Evolutionary conservation across 2,113 vertebrate genomes (phyloP), one percentile per base, ranked within the genome.

Genomic region (Typhlomys cinereus): DNA sequence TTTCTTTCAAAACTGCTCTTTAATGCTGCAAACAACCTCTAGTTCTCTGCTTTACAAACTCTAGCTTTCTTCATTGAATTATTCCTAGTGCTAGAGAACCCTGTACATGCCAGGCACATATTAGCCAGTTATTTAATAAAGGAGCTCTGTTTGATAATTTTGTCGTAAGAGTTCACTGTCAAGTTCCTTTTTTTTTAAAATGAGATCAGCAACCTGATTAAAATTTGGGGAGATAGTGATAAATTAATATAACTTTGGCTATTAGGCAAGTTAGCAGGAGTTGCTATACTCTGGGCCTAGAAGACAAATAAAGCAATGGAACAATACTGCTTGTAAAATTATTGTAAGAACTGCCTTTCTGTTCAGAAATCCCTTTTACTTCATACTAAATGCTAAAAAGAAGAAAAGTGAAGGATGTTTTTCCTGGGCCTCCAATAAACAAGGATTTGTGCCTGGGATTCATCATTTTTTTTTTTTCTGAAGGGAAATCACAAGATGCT

Each of bases 221-320:
- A 44, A 6, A 3, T n/a, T 11, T 54, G 17, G 10, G 23, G 62
- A 59, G 76, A 64, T 67, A 80, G 6, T 31, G 29, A 52, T 27
- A 48, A 41, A 81, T 57, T 52, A 83, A 86, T 80, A 83, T 36
- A 82, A 69, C n/a, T 69, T 1, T 61, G 27, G 10, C 12, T 52
- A 81, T n/a, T 85, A 80, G 34, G 17, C 50, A 88, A 83, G 31
- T 83, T 73, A 80, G 73, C 39, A 94, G 52, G 36, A 75, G 14
- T 29, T 39, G 36, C 41, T 61, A 12, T 2, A 52, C 27, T n/a
- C 44, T 70, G n/a, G 11, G 52, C 21, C 15, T 59, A 91, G 20
- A 84, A 86, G 31, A 75, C 6, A 66, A 87, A 10, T 36, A 91
- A 34, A 83, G 83, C 11, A 76, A 48, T 36, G 34, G 12, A 57